Base-by-base conservation (phyloP, 2,113 vertebrate genomes). In the Elgaria multicarinata region DNA sequence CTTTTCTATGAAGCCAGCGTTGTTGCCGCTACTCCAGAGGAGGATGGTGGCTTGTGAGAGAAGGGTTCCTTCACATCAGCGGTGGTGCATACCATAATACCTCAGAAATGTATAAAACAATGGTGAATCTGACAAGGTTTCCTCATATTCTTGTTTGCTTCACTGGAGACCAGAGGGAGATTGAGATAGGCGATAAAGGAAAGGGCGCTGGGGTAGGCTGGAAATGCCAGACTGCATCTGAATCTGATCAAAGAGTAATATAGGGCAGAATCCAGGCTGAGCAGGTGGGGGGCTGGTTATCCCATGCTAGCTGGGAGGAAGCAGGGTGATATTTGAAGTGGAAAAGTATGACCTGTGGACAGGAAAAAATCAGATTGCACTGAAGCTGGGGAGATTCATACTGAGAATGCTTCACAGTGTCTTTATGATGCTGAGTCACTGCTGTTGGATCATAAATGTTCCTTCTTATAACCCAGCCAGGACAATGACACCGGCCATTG, bases 371-470 rank as follows among this genome's bases (percentile, higher is more conserved):
- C 50, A 36, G 20, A 53, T 53, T 53, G 12, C 13, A 39, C n/a
- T 4, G 71, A 33, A 50, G 31, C 13, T 16, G 77, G 46, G 44
- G 31, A 16, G 58, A 66, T 42, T 64, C 55, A 83, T 58, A 33
- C 12, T 53, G n/a, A 53, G 66, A 13, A 53, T 22, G 31, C 72
- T 84, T 72, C 46, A 7, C 6, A 53, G 20, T 18, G 24, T 33
- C 50, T 90, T 94, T 93, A 89, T 3, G 8, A 62, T 42, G 82
- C 80, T 88, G 78, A 92, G 24, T 88, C 86, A 90, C 82, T 82
- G 76, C 42, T 58, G 71, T 58, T 39, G 62, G 76, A 89, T 26
- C 44, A 76, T 82, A 89, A 91, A 92, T 18, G 72, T 89, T 66
- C 80, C 22, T 76, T 83, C 33, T 31, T 72, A 2, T 42, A 78